These are phyloP conservation scores for Takifugu flavidus DNA, from an alignment of 2,113 vertebrate species.

Conservation along the genomic window DNA sequence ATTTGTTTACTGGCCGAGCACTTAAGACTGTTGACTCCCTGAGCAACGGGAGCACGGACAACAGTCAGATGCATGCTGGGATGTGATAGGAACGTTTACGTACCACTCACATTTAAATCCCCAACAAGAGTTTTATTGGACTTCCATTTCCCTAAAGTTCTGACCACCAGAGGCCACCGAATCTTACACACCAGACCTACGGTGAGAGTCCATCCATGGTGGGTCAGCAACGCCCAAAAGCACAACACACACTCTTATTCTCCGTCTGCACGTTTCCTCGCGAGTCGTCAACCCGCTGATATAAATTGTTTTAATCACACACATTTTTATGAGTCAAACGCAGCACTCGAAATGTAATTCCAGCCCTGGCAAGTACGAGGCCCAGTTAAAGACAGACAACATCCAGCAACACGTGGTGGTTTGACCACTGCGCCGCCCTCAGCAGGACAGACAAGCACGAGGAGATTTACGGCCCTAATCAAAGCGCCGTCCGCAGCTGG, in stretches of 20 bases:
- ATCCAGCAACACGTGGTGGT: slow-evolving; percentile 34
- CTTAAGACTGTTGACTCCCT: slow-evolving; percentile 58
- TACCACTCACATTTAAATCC: not conserved
- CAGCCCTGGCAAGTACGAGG: slow-evolving; percentile 8
- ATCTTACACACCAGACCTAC: too few species aligned
- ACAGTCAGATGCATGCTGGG: slow-evolving; percentile 57
- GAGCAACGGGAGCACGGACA: slow-evolving; percentile 47
- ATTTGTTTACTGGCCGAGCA: slow-evolving; percentile 80
- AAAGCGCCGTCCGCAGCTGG: slow-evolving; percentile 59
- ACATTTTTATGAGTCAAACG: slow-evolving; percentile 6
- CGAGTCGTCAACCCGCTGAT: not conserved
- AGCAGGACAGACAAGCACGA: slow-evolving; percentile 48
- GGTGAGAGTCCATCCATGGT: too few species aligned
- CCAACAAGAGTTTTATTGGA: too few species aligned
- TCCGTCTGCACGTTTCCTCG: not conserved
- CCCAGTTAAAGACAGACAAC: slow-evolving; percentile 14
- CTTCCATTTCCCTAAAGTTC: too few species aligned
- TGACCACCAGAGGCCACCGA: too few species aligned
- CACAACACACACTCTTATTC: not conserved
- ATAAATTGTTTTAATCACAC: slow-evolving; percentile 9
- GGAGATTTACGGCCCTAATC: slow-evolving; percentile 71
- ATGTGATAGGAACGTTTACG: slow-evolving; percentile 24
- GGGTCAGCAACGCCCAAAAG: too few species aligned
- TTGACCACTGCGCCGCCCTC: slow-evolving; percentile 39
- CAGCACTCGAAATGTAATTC: slow-evolving; percentile 9